Conservation (phyloP, 2,113 vertebrate species). For the Taurulus bubalis region DNA sequence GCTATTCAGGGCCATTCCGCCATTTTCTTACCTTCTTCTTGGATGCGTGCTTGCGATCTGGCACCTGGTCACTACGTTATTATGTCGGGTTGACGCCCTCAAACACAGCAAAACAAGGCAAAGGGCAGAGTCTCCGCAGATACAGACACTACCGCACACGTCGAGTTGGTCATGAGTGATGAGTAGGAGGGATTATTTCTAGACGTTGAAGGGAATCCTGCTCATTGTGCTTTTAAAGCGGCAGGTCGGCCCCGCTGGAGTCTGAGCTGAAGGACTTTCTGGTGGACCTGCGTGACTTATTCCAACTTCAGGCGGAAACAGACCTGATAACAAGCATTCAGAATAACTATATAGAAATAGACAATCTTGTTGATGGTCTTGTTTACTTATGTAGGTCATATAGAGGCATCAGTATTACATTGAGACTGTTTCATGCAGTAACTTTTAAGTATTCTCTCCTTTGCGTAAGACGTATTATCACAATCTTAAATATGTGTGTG, state of each 20-base stretch:
- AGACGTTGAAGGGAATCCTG: neutral
- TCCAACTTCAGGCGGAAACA: neutral
- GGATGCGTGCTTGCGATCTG: neutral
- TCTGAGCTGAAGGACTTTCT: neutral
- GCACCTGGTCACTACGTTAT: neutral
- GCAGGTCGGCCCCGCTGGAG: neutral
- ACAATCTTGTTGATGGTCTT: neutral
- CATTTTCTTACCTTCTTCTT: neutral
- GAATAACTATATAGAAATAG: neutral
- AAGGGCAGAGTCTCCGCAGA: neutral
- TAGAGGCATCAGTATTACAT: neutral
- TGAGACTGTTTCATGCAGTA: neutral
- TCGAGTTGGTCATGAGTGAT: neutral
- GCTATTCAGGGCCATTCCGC: neutral
- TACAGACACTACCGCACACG: neutral
- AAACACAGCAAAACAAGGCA: neutral
- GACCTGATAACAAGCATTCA: neutral
- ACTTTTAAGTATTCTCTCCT: conserved; percentile 46
- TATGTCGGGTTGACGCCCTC: neutral
- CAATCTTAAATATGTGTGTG: conserved; percentile 43
- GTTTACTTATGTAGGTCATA: neutral
- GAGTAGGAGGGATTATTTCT: neutral
- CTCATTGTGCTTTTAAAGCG: neutral
- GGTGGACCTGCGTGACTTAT: neutral
- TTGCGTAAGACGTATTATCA: conserved; percentile 59